Base-by-base conservation (phyloP, 2,888 invertebrate genomes). In the Cinara cedri region DNA sequence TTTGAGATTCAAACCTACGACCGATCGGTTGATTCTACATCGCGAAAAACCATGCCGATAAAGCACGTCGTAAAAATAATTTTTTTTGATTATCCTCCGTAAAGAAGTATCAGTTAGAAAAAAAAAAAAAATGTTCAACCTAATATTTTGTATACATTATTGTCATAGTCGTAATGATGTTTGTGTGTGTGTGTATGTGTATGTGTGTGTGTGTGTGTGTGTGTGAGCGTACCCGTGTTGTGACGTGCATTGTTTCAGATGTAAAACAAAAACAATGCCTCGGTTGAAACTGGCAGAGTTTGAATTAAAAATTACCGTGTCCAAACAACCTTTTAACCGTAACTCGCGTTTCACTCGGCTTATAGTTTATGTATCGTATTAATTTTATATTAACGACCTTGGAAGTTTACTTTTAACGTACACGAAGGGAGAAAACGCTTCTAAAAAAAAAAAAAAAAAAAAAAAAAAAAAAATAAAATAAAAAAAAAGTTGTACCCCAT, bases 361-460 rank as follows among this genome's bases (percentile, higher is more conserved):
- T n/a, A n/a, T n/a, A 24, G 24, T 72, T 72, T 60, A n/a, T 26
- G 14, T 46, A 4, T n/a, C 72, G 6, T 72, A 42, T 72, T 60
- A 60, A 72, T 72, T 72, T 72, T 72, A 46, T 26, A 46, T 60
- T 46, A 26, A 72, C 57, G 57, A 72, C 55, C 46, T 57, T 26
- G 24, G 14, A 42, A 70, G 46, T 57, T 57, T 71, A 46, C 13
- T 34, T 49, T 9, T 57, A 57, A 46, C 13, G n/a, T 49, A 3
- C 19, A 24, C 44, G 44, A 57, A 1, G 3, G 34, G 49, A 9
- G 8, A 57, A 55, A 71, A 24, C 44, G 21, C 16, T 46, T 24
- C 16, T 57, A 26, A 54, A 57, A 44, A 46, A 49, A 21, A 49
- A 24, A n/a, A 66, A 68, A 34, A 60, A 55, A 8, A 21, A 55